Conservation (phyloP, 2,797 vertebrate genomes). For the Meriones psammophilus region DNA sequence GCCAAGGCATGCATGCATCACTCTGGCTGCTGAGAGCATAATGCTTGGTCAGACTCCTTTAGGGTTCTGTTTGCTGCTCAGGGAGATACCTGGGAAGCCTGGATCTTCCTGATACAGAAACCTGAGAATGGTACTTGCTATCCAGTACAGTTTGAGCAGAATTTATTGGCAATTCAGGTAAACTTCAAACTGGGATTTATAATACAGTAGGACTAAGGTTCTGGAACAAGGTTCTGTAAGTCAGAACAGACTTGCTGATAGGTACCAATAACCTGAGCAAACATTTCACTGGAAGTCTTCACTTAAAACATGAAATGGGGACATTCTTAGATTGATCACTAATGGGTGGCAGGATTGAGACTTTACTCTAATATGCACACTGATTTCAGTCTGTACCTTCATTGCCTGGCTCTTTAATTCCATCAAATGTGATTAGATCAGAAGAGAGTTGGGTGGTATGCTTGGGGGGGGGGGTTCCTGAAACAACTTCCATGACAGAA, state of each 20-base stretch:
- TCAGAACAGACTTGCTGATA: neutral
- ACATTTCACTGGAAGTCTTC: neutral
- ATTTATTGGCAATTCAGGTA: neutral
- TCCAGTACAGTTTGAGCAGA: neutral
- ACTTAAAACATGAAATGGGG: neutral
- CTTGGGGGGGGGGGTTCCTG: rapidly evolving
- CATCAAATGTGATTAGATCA: neutral
- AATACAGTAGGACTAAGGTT: rapidly evolving
- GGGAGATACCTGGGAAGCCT: too few relatives aligned
- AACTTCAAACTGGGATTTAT: neutral
- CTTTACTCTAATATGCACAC: neutral
- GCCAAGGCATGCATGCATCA: neutral
- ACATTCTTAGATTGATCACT: neutral
- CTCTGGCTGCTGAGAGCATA: neutral
- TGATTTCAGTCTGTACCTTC: rapidly evolving
- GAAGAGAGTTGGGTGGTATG: neutral
- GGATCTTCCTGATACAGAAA: too few relatives aligned
- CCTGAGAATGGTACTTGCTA: neutral
- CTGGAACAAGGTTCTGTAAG: neutral
- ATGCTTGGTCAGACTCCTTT: neutral
- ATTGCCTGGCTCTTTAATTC: rapidly evolving
- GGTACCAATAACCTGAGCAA: neutral
- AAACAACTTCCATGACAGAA: neutral
- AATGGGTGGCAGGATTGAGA: neutral
- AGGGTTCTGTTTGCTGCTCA: neutral